Conservation (phyloP, 2,888 invertebrate genomes). For the Caenorhabditis japonica region DNA sequence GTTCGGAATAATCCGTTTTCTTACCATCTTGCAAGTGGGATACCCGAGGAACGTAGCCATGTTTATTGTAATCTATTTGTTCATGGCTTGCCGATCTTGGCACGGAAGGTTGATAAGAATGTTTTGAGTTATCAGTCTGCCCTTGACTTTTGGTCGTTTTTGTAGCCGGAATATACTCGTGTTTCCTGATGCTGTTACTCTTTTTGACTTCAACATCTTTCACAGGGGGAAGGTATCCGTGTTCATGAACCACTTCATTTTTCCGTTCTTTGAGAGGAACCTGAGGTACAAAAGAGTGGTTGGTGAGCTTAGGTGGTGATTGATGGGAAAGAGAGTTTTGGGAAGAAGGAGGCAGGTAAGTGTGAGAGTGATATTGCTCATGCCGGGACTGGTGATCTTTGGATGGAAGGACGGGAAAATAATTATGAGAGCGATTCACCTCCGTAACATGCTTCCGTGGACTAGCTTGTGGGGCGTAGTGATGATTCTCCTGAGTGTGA, state of each 20-base stretch:
- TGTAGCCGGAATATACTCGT: conserved; percentile 4
- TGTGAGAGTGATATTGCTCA: conserved; percentile 38
- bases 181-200: conserved; percentile 7
- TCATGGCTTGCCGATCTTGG: conserved; percentile 6
- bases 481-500: conserved; percentile 22
- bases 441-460: conserved; percentile 30
- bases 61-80: conserved; percentile 10
- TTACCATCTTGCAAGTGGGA: background rate
- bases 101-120: conserved; percentile 12
- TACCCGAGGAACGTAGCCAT: conserved; percentile 21
- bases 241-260: conserved; percentile 28
- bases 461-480: conserved; percentile 39
- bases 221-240: conserved; percentile 28
- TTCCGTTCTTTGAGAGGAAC: conserved; percentile 15
- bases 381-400: conserved; percentile 39
- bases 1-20: conserved; percentile 9
- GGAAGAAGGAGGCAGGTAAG: conserved; percentile 36
- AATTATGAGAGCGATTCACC: conserved; percentile 48
- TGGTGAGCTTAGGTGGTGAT: conserved; percentile 38
- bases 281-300: conserved; percentile 49
- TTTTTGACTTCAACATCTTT: background rate
- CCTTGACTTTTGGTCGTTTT: background rate
- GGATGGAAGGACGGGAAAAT: conserved; percentile 43
- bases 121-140: conserved; percentile 2
- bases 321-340: conserved; percentile 19